These are phyloP conservation scores for Drosophila grimshawi DNA, from an alignment of 1,140 invertebrate species.

Conservation along the genomic window DNA sequence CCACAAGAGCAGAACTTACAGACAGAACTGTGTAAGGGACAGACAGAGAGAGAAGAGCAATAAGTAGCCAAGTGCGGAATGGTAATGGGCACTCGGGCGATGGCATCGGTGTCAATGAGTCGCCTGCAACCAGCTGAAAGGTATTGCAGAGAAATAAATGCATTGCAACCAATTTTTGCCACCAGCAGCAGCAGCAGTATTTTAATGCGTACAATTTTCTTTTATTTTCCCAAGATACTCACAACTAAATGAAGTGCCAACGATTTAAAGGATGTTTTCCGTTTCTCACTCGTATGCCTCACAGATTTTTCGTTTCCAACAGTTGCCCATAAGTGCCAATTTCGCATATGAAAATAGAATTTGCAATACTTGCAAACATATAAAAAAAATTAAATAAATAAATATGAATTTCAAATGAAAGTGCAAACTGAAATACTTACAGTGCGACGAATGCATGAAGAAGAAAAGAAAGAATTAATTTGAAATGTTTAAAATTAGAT, in stretches of 20 bases:
- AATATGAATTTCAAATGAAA: no score
- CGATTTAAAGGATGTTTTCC: slow-evolving; percentile 10
- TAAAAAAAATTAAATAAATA: background rate
- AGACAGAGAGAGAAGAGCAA: background rate
- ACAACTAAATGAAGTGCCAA: slow-evolving; percentile 39
- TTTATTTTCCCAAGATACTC: slow-evolving; percentile 25
- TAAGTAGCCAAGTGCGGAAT: slow-evolving; percentile 42
- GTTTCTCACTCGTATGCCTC: background rate
- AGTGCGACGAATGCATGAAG: no score
- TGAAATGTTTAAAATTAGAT: no score
- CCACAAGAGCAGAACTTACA: slow-evolving; percentile 29
- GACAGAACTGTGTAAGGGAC: background rate
- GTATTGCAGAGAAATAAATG: slow-evolving; percentile 27
- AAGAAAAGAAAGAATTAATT: no score
- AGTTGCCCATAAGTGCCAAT: slow-evolving; percentile 13
- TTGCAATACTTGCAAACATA: slow-evolving; percentile 3
- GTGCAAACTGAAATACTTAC: no score
- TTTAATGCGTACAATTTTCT: slow-evolving; percentile 34
- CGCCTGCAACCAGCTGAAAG: slow-evolving; percentile 12
- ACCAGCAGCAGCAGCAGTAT: slow-evolving; percentile 8
- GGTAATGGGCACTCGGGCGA: slow-evolving; percentile 29
- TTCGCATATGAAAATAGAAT: slow-evolving; percentile 25
- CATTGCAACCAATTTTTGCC: slow-evolving; percentile 13
- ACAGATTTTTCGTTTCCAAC: slow-evolving; percentile 19
- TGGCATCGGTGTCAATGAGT: slow-evolving; percentile 48